Conservation (phyloP, 2,113 vertebrate genomes). For the Meles meles region DNA sequence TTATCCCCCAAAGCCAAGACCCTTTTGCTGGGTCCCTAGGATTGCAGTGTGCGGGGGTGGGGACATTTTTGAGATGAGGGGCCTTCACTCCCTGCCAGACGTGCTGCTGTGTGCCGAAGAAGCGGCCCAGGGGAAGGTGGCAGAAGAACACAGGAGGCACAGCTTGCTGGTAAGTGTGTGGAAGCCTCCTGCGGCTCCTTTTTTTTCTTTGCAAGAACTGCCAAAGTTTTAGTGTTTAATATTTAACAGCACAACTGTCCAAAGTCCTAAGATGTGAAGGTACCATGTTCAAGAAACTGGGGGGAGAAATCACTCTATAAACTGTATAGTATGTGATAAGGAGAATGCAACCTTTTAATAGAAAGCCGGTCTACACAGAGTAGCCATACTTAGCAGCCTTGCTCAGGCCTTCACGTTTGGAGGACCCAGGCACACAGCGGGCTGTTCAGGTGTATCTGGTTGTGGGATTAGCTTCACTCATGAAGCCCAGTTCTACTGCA, state of each 20-base stretch:
- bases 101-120: constrained; percentile 78
- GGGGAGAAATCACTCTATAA: constrained; percentile 73
- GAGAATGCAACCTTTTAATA: constrained; percentile 80
- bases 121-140: constrained; percentile 67
- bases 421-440: rapidly evolving
- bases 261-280: constrained; percentile 73
- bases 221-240: constrained; percentile 80
- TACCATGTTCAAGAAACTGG: constrained; percentile 74
- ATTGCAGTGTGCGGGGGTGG: rapidly evolving
- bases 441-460: background rate
- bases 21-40: background rate
- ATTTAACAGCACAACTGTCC: constrained; percentile 84
- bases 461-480: background rate
- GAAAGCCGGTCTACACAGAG: constrained; percentile 89
- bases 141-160: constrained; percentile 75
- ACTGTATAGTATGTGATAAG: constrained; percentile 83
- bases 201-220: constrained; percentile 7
- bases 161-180: constrained; percentile 85
- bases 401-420: background rate
- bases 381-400: background rate
- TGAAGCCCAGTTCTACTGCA: background rate
- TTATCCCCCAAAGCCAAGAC: background rate
- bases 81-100: constrained; percentile 83
- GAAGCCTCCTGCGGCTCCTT: rapidly evolving
- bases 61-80: background rate